These are phyloP conservation scores for Xiphophorus couchianus DNA, from an alignment of 2,113 vertebrate species.

Conservation along the genomic window DNA sequence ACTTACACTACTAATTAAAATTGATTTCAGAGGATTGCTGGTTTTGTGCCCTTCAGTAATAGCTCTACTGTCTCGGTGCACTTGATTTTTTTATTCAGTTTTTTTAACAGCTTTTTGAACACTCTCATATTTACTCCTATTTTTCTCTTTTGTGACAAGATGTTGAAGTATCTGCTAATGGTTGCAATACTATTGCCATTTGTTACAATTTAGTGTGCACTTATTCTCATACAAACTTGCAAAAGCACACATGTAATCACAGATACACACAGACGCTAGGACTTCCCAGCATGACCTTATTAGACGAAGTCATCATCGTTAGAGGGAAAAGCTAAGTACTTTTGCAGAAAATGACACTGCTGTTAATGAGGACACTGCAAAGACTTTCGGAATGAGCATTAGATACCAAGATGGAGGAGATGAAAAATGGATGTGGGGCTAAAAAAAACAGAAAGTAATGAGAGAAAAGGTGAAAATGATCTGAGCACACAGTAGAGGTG, in stretches of 20 bases:
- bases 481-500: background rate
- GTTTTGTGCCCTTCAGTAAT: constrained; percentile 44
- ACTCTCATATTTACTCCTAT: background rate
- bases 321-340: constrained; percentile 51
- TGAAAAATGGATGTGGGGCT: constrained; percentile 10
- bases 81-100: background rate
- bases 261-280: constrained; percentile 13
- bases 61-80: constrained; percentile 11
- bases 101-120: background rate
- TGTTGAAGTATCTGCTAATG: constrained; percentile 40
- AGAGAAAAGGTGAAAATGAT: constrained; percentile 19
- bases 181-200: constrained; percentile 32
- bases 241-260: constrained; percentile 8
- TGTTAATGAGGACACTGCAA: constrained; percentile 54
- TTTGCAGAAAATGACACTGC: constrained; percentile 59
- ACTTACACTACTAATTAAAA: constrained; percentile 85
- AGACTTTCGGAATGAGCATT: constrained; percentile 38
- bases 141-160: constrained; percentile 27
- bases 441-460: constrained; percentile 8
- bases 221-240: background rate
- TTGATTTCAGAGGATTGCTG: constrained; percentile 64
- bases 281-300: constrained; percentile 69
- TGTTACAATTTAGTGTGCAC: constrained; percentile 7
- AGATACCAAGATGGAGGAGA: constrained; percentile 10
- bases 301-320: constrained; percentile 65